A percentile compares a stretch with the other conserved stretches of the same genome.
These are phyloP conservation scores for Phaenicophaeus curvirostris DNA, from an alignment of 2,797 vertebrate genomes.

Conservation along the genomic window DNA sequence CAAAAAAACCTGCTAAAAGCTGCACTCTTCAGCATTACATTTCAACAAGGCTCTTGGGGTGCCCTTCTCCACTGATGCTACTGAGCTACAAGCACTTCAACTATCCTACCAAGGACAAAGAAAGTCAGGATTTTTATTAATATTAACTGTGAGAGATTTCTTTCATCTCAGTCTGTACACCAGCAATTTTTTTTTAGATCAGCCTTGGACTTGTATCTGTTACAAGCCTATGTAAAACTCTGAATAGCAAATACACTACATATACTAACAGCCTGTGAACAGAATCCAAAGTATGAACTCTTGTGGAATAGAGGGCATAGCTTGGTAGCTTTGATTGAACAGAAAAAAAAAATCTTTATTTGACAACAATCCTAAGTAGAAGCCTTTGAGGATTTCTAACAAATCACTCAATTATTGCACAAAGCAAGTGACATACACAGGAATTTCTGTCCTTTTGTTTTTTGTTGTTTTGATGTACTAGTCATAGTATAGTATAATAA, in stretches of 20 bases:
- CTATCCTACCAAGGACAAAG: neutral
- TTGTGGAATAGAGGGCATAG: neutral
- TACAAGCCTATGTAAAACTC: neutral
- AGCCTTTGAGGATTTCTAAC: neutral
- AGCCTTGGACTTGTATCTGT: slow-evolving; percentile 8
- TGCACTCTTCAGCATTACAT: neutral
- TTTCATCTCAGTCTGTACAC: neutral
- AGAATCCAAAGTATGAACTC: slow-evolving; percentile 11
- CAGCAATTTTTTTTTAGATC: neutral
- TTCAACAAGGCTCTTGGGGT: neutral
- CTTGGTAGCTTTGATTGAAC: neutral
- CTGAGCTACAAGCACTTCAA: neutral
- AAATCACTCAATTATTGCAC: slow-evolving; percentile 2
- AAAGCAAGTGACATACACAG: neutral
- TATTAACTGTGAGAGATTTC: neutral
- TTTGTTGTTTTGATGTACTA: neutral
- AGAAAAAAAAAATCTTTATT: neutral
- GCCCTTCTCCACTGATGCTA: neutral
- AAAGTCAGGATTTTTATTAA: neutral
- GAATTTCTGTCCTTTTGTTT: neutral
- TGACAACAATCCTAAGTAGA: neutral
- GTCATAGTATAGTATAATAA: slow-evolving; percentile 9
- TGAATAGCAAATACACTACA: neutral
- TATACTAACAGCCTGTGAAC: neutral
- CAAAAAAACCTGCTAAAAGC: neutral